Base-by-base conservation (phyloP, 1,140 invertebrate genomes). In the Bombyx mandarina region DNA sequence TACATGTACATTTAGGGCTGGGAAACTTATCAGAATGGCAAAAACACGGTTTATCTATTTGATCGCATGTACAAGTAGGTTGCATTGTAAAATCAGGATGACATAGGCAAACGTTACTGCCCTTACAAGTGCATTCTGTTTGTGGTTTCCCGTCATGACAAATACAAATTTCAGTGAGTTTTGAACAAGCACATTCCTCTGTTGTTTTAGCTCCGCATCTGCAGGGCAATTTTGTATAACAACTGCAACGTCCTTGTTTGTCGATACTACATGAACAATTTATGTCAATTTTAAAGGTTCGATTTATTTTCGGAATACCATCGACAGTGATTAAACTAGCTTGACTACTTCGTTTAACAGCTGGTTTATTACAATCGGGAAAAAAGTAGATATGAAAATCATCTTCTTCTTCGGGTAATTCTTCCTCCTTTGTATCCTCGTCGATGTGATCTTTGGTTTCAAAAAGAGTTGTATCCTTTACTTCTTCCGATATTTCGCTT, bases 341-440 rank as follows among this genome's bases (percentile, higher is more conserved):
- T 62, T 74, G 70, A 50, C 76, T 79, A 49, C 77, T 58, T 58
- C 60, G 57, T 18, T 51, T 44, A 43, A 67, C 58, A 43, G 54
- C 43, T n/a, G 73, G 63, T 58, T 84, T 82, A 51, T 58, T 63
- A 51, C 81, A 85, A 57, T 87, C 79, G 7, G 84, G 75, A 55
- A 82, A 88, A 56, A 88, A 88, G 63, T 78, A 88, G 58, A 80
- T 82, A 61, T 81, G 73, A 68, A 86, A 88, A 69, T 88, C 77
- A 48, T 82, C 56, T 22, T 79, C 80, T 54, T 82, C 78, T 46
- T 79, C 72, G 22, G 63, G 58, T 42, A 60, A 51, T 43, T 61
- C 55, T 58, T 72, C 56, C 18, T 62, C 57, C 8, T 52, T 46
- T 46, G 54, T 18, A 45, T 74, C 60, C 22, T 71, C 64, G 61